Percentiles rank a stretch among this genome's conserved stretches.
These are phyloP conservation scores for Plectropomus leopardus DNA, from an alignment of 2,113 vertebrate species.

Conservation along the genomic window DNA sequence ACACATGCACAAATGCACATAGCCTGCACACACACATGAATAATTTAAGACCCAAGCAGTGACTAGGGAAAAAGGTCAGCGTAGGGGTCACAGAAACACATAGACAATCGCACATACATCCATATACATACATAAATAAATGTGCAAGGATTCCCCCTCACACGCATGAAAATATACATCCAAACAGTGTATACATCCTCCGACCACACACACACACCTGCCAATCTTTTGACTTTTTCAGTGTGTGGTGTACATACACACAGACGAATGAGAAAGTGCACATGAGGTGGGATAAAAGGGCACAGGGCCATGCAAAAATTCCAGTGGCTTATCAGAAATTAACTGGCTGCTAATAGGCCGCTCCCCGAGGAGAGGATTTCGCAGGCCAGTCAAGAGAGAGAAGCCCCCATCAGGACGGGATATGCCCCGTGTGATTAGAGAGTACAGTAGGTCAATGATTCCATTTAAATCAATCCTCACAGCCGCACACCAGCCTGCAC, in stretches of 20 bases:
- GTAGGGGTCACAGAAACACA: constrained; percentile 77
- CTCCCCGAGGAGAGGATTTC: constrained; percentile 74
- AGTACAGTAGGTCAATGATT: constrained; percentile 79
- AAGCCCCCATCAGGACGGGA: constrained; percentile 64
- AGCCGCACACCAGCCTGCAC: constrained; percentile 38
- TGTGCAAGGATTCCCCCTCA: constrained; percentile 19
- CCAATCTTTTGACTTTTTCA: constrained; percentile 39
- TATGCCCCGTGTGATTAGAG: constrained; percentile 75
- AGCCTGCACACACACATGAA: constrained; percentile 76
- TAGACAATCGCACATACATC: constrained; percentile 76
- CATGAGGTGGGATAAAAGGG: constrained; percentile 55
- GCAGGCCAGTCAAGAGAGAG: constrained; percentile 59
- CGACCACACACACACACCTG: constrained; percentile 28
- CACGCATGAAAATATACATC: constrained; percentile 52
- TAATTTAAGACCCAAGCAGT: constrained; percentile 82
- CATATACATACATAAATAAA: constrained; percentile 79
- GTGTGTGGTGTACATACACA: background rate
- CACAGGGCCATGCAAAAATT: constrained; percentile 49
- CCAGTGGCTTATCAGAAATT: constrained; percentile 77
- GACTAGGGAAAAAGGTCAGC: constrained; percentile 80
- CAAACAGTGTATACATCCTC: constrained; percentile 24
- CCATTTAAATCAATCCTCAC: constrained; percentile 71
- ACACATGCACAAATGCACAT: constrained; percentile 32
- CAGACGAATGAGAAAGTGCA: constrained; percentile 17
- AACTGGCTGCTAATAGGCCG: constrained; percentile 74